Evolutionary conservation across 2,113 vertebrate species (phyloP), one percentile per base, ranked within the genome.

Genomic region (Fukomys damarensis): DNA sequence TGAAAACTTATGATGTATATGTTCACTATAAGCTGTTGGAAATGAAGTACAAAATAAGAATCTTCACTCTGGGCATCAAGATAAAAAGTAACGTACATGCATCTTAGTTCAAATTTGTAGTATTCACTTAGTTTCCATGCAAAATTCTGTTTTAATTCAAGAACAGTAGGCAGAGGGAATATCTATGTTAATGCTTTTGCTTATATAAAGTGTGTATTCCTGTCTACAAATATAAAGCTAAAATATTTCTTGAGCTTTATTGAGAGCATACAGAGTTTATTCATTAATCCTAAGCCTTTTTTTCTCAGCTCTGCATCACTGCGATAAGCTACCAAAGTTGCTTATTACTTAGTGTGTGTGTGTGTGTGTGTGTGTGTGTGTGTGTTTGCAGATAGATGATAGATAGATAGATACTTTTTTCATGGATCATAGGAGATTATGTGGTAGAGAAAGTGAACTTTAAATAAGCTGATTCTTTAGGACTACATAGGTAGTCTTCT

Each of bases 61-160:
- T 68, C 22, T 59, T 84, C 30, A 93, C 58, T 81, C 12, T 28
- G 81, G 8, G 81, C 3, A 81, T 32, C 24, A 49, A 93, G 24
- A 72, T 43, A 68, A 93, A 96, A 22, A 74, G 5, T n/a, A n/a
- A n/a, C n/a, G 49, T 59, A 38, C 10, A 41, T 79, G 10, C 5
- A 82, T 88, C 38, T 95, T 79, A 79, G 3, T 41, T 91, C 63
- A 61, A 59, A 22, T 70, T 66, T 94, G 79, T 56, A 76, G 7
- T 54, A 90, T 35, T 84, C 8, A 74, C 11, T 81, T 86, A 61
- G 30, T 26, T 46, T 87, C 0, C 35, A 16, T 46, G 17, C 26
- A 91, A 82, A 63, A 54, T 22, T n/a, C 58, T 68, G 11, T 35
- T 90, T 93, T 91, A 88, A 84, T 24, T 20, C 35, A 93, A 88